phyloP scores from a whole-genome alignment of 2,113 vertebrate genomes.

The Eretmochelys imbricata region DNA sequence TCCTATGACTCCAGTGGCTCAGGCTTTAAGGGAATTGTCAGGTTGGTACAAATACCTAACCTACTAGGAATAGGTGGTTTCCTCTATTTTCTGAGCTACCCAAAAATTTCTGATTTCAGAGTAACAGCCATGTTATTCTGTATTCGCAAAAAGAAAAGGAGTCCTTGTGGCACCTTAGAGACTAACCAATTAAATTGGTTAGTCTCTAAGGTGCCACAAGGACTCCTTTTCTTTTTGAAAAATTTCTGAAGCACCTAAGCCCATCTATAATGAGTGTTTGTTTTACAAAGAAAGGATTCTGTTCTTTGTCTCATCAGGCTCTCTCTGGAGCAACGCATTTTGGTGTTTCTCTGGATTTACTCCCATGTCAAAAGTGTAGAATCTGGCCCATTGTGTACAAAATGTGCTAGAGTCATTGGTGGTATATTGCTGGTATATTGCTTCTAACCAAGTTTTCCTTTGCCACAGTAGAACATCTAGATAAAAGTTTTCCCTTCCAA shows the following conservation, averaged over 20 bases:
- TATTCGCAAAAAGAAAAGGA: no score
- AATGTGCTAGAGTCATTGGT: background rate
- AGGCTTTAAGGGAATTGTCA: background rate
- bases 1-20: background rate
- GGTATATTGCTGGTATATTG: background rate
- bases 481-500: constrained; percentile 12
- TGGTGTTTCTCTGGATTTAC: background rate
- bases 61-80: background rate
- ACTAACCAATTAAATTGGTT: no score
- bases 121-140: no score
- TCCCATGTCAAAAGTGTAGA: background rate
- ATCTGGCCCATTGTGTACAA: background rate
- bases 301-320: background rate
- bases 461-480: background rate
- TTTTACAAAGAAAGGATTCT: background rate
- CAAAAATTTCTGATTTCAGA: background rate
- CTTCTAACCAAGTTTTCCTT: background rate
- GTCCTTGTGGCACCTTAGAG: no score
- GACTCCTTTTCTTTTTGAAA: no score
- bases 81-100: background rate
- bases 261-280: background rate
- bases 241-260: background rate
- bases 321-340: no score
- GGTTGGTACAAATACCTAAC: background rate
- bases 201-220: no score